These are phyloP conservation scores for Barnardius zonarius DNA, from an alignment of 2,113 vertebrate genomes.

Conservation along the genomic window DNA sequence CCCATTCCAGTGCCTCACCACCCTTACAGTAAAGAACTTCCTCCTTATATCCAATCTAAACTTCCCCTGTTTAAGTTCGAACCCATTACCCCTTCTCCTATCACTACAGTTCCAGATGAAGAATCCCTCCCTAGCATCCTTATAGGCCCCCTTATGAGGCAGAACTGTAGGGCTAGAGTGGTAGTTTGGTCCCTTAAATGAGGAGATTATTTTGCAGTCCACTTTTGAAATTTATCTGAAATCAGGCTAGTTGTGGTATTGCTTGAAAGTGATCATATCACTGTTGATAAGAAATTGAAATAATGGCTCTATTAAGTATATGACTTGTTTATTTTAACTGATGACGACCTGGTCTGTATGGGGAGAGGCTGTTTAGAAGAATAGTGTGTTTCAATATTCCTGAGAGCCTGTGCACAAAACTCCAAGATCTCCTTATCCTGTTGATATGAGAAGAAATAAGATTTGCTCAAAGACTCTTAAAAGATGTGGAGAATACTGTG, in stretches of 20 bases:
- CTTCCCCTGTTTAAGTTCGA: too few relatives aligned
- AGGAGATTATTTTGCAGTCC: neutral
- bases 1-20: too few relatives aligned
- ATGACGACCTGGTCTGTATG: neutral
- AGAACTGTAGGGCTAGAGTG: neutral
- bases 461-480: neutral
- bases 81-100: too few relatives aligned
- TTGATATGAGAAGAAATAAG: neutral
- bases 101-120: too few relatives aligned
- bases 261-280: neutral
- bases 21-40: too few relatives aligned
- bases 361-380: neutral
- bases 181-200: neutral
- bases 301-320: neutral
- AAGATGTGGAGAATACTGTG: neutral
- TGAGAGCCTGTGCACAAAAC: neutral
- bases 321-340: neutral
- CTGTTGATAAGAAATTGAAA: neutral
- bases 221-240: neutral
- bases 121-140: too few relatives aligned
- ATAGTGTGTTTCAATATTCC: neutral
- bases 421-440: neutral
- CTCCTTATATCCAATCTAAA: too few relatives aligned
- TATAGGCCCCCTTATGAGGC: neutral
- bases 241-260: neutral